These are phyloP conservation scores for Ceryle rudis DNA, from an alignment of 2,797 vertebrate genomes.

Conservation along the genomic window DNA sequence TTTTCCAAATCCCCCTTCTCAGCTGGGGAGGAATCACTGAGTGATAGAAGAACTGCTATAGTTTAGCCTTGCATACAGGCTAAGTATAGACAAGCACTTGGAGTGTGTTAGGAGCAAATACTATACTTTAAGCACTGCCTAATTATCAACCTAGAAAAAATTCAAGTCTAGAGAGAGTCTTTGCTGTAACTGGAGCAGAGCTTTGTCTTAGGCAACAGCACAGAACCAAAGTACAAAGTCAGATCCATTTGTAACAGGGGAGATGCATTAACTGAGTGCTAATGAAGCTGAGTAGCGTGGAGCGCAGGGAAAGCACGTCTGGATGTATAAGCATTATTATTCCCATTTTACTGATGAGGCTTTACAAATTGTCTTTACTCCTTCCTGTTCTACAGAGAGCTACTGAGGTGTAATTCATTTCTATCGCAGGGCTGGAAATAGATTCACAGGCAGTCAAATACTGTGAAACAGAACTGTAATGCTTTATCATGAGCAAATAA, in stretches of 20 bases:
- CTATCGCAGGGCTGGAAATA: neutral
- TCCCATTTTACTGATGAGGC: neutral
- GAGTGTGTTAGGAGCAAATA: neutral
- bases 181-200: neutral
- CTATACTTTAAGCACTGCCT: neutral
- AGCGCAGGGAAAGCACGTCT: accelerated
- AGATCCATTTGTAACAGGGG: neutral
- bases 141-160: neutral
- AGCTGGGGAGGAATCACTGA: neutral
- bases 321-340: neutral
- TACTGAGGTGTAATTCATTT: neutral
- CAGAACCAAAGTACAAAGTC: neutral
- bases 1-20: neutral
- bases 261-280: neutral
- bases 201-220: neutral
- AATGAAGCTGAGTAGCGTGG: neutral
- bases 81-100: neutral
- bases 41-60: neutral
- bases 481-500: neutral
- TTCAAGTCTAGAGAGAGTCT: no score
- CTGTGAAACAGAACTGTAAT: neutral
- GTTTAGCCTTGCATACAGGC: neutral
- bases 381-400: neutral
- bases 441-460: neutral
- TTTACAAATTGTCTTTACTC: neutral